Conservation (phyloP, 35 echinoderm and acorn worm genomes). For the Apostichopus californicus region DNA sequence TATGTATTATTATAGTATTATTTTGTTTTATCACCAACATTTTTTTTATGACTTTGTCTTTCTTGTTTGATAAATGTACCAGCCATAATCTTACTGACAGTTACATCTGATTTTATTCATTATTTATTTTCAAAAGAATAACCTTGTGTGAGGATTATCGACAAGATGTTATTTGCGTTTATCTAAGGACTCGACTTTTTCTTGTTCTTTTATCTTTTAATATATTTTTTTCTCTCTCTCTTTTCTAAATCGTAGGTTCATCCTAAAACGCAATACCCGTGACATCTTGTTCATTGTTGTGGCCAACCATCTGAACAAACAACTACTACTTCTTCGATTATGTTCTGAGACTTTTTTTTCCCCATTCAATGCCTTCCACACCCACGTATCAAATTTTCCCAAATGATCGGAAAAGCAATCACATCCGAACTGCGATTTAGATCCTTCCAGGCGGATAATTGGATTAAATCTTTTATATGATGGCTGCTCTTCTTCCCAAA, state of each 20-base stretch:
- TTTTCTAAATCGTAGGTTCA: neutral
- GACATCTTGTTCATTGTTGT: neutral
- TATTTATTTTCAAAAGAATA: no score
- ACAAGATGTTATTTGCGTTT: neutral
- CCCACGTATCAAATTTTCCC: neutral
- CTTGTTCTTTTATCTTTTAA: neutral
- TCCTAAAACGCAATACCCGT: neutral
- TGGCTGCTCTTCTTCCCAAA: no score
- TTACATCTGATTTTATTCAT: no score
- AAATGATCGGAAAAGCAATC: neutral
- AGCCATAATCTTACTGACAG: no score
- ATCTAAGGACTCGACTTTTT: neutral
- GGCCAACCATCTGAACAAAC: conserved; percentile 10
- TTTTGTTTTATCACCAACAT: no score
- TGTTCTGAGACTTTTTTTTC: no score
- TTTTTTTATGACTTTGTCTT: no score
- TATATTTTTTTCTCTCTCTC: neutral
- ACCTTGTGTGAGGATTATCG: neutral
- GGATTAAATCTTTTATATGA: neutral
- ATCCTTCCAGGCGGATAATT: conserved; percentile 36
- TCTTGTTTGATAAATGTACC: no score
- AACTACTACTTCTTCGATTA: neutral
- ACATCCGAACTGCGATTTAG: conserved; percentile 21
- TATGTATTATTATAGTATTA: no score
- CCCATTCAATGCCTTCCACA: neutral